phyloP scores from a whole-genome alignment of 2,113 vertebrate genomes.

The Meriones unguiculatus region DNA sequence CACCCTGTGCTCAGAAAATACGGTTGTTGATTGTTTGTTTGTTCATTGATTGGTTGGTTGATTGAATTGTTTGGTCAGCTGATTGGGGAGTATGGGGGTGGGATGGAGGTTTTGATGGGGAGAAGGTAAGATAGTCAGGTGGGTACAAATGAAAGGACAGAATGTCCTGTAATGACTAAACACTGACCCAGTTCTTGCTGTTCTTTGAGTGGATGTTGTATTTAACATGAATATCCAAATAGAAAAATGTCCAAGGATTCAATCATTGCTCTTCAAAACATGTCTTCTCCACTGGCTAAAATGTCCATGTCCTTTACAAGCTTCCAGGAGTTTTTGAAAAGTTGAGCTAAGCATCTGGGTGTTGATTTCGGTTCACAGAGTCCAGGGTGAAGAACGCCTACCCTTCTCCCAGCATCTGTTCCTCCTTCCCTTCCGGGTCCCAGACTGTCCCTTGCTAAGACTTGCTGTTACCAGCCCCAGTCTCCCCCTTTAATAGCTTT shows the following conservation, averaged over 20 bases:
- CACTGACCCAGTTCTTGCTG: neutral
- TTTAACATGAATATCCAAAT: neutral
- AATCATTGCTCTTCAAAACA: neutral
- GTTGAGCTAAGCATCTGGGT: neutral
- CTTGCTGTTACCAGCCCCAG: neutral
- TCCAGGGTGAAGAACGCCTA: neutral
- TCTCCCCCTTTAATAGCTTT: neutral
- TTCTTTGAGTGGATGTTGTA: neutral
- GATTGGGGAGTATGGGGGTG: too few relatives aligned
- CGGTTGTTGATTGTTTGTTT: fast-evolving
- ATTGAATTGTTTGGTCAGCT: too few relatives aligned
- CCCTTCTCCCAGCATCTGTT: neutral
- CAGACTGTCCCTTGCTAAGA: too few relatives aligned
- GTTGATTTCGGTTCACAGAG: neutral
- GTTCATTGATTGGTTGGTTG: too few relatives aligned
- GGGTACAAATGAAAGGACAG: neutral
- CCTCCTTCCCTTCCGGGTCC: neutral
- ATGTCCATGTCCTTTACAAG: neutral
- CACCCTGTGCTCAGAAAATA: neutral
- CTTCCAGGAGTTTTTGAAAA: neutral
- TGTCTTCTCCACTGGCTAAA: constrained; percentile 20
- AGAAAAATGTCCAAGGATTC: neutral
- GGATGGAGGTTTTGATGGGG: neutral
- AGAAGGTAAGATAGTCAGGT: neutral
- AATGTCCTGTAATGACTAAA: neutral